Base-by-base conservation (phyloP, 1,140 invertebrate species). In the Scylla paramamosain region DNA sequence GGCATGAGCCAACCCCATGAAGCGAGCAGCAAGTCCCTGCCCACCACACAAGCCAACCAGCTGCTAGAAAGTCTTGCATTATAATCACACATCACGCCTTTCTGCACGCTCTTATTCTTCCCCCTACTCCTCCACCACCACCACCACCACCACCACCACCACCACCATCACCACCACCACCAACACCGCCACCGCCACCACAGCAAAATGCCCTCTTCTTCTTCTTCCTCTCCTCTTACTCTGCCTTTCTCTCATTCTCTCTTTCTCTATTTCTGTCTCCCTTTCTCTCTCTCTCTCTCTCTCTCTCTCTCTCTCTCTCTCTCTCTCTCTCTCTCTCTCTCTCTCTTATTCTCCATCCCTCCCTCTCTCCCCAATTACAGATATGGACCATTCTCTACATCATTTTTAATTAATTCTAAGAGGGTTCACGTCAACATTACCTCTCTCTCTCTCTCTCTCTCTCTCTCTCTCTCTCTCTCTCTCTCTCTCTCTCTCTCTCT, bases 371-470 rank as follows among this genome's bases (percentile, higher is more conserved):
- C 90, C 90, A 91, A 77, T 91, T 91, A 91, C 48, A 25, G 90
- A 91, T 91, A 91, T 39, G 90, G 29, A 46, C 59, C 52, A 77
- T 91, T 77, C 89, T 45, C 89, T 91, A 59, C 90, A 77, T 91
- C 90, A 91, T 29, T 77, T 91, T 91, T 91, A 91, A 91, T 91
- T 29, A 91, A 91, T 91, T 91, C 59, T 10, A 77, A 91, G 90
- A 91, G 90, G 28, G 28, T 77, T 67, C 52, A 59, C 29, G 29
- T 77, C 67, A 39, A 39, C 90, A 91, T 77, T 67, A 91, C 90
- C 67, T 77, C 20, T 77, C 67, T n/a, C 67, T 77, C 67, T n/a
- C 67, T n/a, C 67, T n/a, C 25, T 77, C 67, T n/a, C 67, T n/a
- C 25, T n/a, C 67, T n/a, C 67, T n/a, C 67, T 77, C 16, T n/a